Conservation (phyloP, 2,113 vertebrate genomes). For the Bos indicus region DNA sequence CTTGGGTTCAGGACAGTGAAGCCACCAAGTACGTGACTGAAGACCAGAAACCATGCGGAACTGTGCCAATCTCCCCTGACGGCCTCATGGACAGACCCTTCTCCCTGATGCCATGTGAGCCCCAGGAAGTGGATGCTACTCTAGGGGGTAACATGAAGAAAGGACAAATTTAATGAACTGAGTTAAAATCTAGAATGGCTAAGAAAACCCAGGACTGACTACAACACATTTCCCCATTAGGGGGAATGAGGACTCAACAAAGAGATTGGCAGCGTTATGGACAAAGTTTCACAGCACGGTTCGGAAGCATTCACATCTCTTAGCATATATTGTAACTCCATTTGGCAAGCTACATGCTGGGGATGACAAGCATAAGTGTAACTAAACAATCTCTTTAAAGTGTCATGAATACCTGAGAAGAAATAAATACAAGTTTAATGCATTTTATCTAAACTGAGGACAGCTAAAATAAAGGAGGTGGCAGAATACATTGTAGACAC, state of each 20-base stretch:
- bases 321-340: neutral
- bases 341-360: neutral
- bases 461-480: slow-evolving; percentile 5
- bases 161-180: neutral
- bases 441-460: slow-evolving; percentile 31
- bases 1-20: neutral
- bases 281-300: neutral
- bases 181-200: neutral
- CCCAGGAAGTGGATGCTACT: fast-evolving
- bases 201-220: neutral
- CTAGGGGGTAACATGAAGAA: neutral
- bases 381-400: slow-evolving; percentile 28
- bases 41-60: fast-evolving
- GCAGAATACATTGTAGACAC: slow-evolving; percentile 31
- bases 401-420: slow-evolving; percentile 54
- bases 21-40: fast-evolving
- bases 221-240: fast-evolving
- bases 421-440: slow-evolving; percentile 51
- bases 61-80: fast-evolving
- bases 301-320: neutral
- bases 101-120: fast-evolving
- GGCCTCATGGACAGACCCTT: neutral
- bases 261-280: fast-evolving
- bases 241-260: neutral
- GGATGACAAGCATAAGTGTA: neutral